phyloP scores from a whole-genome alignment of 2,113 vertebrate species.

The Caranx melampygus region DNA sequence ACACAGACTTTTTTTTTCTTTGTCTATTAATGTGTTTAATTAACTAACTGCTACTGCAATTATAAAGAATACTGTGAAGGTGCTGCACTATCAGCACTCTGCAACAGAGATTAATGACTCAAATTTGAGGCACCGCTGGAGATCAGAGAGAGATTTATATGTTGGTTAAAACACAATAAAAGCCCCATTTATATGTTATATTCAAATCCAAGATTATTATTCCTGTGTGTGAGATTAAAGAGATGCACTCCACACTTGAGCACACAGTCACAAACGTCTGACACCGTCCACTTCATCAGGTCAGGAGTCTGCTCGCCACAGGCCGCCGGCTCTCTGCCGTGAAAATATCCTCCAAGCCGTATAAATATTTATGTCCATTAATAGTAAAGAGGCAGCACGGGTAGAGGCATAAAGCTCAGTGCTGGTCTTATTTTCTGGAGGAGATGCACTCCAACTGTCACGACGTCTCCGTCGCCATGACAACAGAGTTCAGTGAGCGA shows the following conservation, averaged over 20 bases:
- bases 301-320: constrained; percentile 65
- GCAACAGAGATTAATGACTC: constrained; percentile 35
- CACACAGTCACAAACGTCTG: constrained; percentile 49
- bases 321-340: constrained; percentile 53
- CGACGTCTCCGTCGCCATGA: constrained; percentile 79
- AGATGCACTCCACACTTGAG: constrained; percentile 40
- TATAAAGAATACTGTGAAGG: neutral
- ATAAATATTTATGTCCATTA: constrained; percentile 84
- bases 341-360: constrained; percentile 64
- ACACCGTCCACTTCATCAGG: constrained; percentile 76
- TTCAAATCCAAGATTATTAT: constrained; percentile 39
- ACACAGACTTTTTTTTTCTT: neutral
- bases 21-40: neutral
- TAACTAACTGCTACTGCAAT: neutral
- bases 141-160: constrained; percentile 39
- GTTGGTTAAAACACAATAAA: constrained; percentile 25
- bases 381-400: constrained; percentile 77
- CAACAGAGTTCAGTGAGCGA: constrained; percentile 75
- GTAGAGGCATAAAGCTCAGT: constrained; percentile 69
- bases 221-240: constrained; percentile 33
- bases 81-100: neutral
- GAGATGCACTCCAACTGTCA: constrained; percentile 73
- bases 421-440: constrained; percentile 63
- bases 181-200: constrained; percentile 17
- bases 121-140: constrained; percentile 26